These are phyloP conservation scores for Enteromius argenteus DNA, from an alignment of 2,797 vertebrate species.

Conservation along the genomic window DNA sequence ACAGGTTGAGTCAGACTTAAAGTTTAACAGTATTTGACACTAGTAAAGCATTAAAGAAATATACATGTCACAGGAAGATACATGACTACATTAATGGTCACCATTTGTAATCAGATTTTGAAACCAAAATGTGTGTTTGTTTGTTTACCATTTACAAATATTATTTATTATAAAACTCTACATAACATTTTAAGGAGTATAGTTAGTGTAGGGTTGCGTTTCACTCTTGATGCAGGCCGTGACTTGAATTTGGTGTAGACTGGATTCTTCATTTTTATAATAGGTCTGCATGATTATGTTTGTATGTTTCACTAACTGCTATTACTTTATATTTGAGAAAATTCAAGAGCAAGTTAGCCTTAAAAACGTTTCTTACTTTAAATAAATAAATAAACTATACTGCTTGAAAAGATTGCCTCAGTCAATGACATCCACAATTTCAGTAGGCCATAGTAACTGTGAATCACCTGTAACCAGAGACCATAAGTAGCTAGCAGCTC, in stretches of 20 bases:
- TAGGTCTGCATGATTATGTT: neutral
- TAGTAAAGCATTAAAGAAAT: neutral
- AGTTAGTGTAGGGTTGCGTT: neutral
- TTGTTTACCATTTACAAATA: neutral
- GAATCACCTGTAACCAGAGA: neutral
- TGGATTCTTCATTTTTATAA: neutral
- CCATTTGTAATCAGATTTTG: neutral
- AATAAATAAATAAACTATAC: too few relatives aligned
- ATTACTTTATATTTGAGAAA: neutral
- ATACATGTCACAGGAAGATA: neutral
- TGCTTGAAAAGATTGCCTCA: neutral
- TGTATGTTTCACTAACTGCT: neutral
- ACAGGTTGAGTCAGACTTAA: neutral
- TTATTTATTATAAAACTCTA: neutral
- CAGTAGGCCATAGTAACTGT: neutral
- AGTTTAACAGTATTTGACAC: neutral
- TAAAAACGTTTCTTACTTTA: neutral
- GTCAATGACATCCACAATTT: neutral
- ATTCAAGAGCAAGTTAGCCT: neutral
- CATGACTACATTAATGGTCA: neutral
- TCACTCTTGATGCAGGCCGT: neutral
- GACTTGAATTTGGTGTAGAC: neutral
- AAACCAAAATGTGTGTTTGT: neutral
- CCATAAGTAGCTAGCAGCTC: neutral
- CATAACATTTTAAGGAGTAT: neutral